Evolutionary conservation across 2,113 vertebrate genomes (phyloP).

Genomic region (Channa argus): DNA sequence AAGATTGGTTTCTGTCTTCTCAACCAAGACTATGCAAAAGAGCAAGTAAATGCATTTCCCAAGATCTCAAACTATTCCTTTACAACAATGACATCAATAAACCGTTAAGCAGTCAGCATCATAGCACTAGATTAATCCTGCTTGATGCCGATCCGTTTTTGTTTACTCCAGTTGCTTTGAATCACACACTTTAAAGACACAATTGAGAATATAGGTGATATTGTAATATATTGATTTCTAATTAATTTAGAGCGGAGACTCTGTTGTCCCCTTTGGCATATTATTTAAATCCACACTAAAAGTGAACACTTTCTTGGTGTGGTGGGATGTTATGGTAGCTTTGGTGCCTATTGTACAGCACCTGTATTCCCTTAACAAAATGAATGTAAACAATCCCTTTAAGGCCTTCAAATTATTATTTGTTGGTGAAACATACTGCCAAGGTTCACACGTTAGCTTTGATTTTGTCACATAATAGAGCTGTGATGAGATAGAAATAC

Average conservation of each 20-base stretch:
- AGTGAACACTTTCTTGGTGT: not conserved
- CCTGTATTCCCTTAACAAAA: not conserved
- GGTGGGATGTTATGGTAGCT: slow-evolving; percentile 19
- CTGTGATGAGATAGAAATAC: not conserved
- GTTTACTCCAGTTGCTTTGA: slow-evolving; percentile 1
- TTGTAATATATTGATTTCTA: not conserved
- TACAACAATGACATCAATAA: not conserved
- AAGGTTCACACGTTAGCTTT: slow-evolving; percentile 1
- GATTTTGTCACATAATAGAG: not conserved
- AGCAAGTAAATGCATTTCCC: not conserved
- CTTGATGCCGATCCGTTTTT: not conserved
- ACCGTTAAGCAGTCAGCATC: no score
- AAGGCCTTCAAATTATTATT: slow-evolving; percentile 9
- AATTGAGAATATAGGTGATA: not conserved
- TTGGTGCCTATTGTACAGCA: not conserved
- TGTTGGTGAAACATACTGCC: not conserved
- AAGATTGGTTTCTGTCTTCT: not conserved
- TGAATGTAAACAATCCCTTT: slow-evolving; percentile 22
- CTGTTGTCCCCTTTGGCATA: not conserved
- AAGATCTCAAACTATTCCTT: not conserved
- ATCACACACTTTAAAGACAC: slow-evolving; percentile 11
- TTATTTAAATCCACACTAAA: not conserved
- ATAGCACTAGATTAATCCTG: not conserved
- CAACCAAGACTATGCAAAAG: not conserved
- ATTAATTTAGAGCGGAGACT: not conserved